Evolutionary conservation across 2,888 invertebrate species (phyloP).

Genomic region (Deroplatys truncata): DNA sequence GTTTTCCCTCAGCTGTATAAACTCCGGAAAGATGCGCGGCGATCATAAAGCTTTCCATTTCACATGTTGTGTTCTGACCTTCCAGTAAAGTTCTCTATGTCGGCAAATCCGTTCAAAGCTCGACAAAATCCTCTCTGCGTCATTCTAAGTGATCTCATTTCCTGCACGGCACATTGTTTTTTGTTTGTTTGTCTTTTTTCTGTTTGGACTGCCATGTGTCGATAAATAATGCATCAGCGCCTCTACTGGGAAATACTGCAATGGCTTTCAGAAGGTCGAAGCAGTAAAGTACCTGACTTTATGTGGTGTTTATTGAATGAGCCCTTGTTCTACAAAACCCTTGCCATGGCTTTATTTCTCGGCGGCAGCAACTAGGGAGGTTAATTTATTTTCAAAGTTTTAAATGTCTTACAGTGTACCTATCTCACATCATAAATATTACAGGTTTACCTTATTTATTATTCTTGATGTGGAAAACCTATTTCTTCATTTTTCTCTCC

Average conservation of each 20-base stretch:
- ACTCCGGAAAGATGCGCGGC: not conserved
- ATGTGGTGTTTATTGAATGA: not conserved
- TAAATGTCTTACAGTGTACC: no score
- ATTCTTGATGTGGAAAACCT: no score
- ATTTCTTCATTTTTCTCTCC: no score
- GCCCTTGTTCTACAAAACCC: not conserved
- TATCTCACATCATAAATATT: no score
- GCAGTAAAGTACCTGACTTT: not conserved
- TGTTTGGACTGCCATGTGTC: not conserved
- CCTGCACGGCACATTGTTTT: not conserved
- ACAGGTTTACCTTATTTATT: no score
- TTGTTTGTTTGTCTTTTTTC: not conserved
- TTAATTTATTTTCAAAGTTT: no score
- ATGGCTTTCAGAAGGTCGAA: not conserved
- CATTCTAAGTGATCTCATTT: not conserved
- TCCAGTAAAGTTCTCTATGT: not conserved
- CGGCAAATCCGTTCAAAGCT: not conserved
- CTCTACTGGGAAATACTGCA: not conserved
- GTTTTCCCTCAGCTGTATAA: not conserved
- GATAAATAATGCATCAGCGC: not conserved
- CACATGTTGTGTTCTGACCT: not conserved
- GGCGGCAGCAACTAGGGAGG: no score
- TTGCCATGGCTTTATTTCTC: not conserved
- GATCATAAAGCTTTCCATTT: not conserved
- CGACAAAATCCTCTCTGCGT: not conserved